phyloP scores from a whole-genome alignment of 1,140 invertebrate genomes.

The Sarcophaga peregrina region DNA sequence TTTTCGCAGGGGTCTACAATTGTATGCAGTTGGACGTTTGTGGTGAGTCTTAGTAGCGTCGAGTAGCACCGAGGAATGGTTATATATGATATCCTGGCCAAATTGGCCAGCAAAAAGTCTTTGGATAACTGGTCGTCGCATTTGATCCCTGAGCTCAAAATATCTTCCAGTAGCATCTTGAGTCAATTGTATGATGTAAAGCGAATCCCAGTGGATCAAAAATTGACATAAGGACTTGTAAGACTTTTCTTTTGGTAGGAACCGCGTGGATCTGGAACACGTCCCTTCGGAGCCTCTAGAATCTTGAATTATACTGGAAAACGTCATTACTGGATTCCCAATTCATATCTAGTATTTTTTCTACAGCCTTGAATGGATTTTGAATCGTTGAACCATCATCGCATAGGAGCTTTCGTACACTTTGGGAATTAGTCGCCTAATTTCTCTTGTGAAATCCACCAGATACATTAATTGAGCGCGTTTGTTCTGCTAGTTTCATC shows the following conservation, averaged over 20 bases:
- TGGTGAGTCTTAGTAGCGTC: not conserved
- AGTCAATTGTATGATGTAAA: constrained; percentile 56
- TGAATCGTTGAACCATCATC: not conserved
- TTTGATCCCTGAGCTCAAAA: constrained; percentile 56
- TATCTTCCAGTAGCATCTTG: constrained; percentile 65
- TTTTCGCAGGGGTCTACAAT: constrained; percentile 16
- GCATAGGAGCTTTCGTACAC: not conserved
- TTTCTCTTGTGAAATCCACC: constrained; percentile 11
- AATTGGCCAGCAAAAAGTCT: not conserved
- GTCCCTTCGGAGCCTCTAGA: not conserved
- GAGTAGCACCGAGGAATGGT: constrained; percentile 8
- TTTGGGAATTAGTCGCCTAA: not conserved
- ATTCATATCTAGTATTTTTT: not conserved
- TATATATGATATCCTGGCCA: not conserved
- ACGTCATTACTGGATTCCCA: not conserved
- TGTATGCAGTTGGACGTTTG: constrained; percentile 22
- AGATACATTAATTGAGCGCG: not conserved
- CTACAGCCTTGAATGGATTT: not conserved
- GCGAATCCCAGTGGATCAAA: constrained; percentile 66
- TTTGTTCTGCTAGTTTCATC: not conserved
- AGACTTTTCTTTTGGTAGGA: constrained; percentile 55
- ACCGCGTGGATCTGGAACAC: not conserved
- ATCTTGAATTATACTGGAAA: constrained; percentile 11
- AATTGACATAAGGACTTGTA: constrained; percentile 55
- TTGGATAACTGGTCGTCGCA: constrained; percentile 3